A percentile compares a stretch with the other conserved stretches of the same genome.
Conservation (phyloP, 1,140 invertebrate species). For the Conus ventricosus region DNA sequence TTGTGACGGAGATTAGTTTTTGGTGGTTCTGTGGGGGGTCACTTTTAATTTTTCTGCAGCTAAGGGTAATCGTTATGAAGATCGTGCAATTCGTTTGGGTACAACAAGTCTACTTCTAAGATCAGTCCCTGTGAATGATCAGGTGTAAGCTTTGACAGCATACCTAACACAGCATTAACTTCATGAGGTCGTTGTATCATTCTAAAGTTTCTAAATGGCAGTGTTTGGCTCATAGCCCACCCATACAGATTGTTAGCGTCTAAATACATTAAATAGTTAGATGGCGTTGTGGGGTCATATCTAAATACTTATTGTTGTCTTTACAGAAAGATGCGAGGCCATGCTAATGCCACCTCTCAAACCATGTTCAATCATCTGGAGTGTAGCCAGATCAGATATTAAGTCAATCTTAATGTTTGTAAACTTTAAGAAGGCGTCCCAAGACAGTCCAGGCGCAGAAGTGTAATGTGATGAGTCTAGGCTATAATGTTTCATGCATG, state of each 20-base stretch:
- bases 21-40: not conserved
- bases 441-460: too few species aligned
- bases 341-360: too few species aligned
- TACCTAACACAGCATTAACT: too few species aligned
- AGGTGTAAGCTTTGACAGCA: slow-evolving; percentile 60
- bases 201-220: slow-evolving; percentile 54
- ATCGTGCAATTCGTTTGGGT: slow-evolving; percentile 75
- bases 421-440: too few species aligned
- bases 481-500: too few species aligned
- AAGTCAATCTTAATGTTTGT: too few species aligned
- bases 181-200: slow-evolving; percentile 46
- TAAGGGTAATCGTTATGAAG: slow-evolving; percentile 76
- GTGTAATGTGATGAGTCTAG: too few species aligned
- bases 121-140: slow-evolving; percentile 76
- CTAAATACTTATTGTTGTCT: slow-evolving; percentile 36
- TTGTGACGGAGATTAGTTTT: slow-evolving; percentile 49
- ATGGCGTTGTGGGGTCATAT: not conserved
- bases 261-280: slow-evolving; percentile 24
- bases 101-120: slow-evolving; percentile 74
- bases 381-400: too few species aligned
- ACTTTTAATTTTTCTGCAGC: slow-evolving; percentile 64
- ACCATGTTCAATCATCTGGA: too few species aligned
- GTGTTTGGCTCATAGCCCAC: slow-evolving; percentile 45
- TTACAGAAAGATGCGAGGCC: slow-evolving; percentile 45
- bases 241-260: slow-evolving; percentile 63